A percentile compares a stretch with the other conserved stretches of the same genome.
These are phyloP conservation scores for Cydia pomonella DNA, from an alignment of 1,140 invertebrate species.

Conservation along the genomic window DNA sequence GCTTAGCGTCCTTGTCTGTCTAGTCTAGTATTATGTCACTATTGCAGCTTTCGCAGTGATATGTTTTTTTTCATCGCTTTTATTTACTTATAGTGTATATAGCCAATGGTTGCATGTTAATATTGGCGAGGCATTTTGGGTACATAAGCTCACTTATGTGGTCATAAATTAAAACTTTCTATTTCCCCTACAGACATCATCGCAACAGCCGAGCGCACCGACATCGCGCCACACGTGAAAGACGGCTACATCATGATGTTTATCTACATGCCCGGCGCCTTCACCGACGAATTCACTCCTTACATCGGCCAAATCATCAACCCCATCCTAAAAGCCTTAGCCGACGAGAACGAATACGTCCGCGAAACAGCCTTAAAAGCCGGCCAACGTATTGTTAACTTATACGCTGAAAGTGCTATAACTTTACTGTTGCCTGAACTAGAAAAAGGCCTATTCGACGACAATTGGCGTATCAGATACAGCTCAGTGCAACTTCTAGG, in stretches of 20 bases:
- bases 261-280: constrained; percentile 99
- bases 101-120: too few species aligned
- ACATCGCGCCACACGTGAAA: constrained; percentile 98
- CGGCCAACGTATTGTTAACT: constrained; percentile 97
- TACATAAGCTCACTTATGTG: neutral
- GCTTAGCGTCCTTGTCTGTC: constrained; percentile 81
- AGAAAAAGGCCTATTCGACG: constrained; percentile 96
- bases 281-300: constrained; percentile 96
- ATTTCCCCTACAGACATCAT: constrained; percentile 89
- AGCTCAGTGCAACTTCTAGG: constrained; percentile 98
- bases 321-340: constrained; percentile 97
- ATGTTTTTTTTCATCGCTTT: neutral
- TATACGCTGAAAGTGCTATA: constrained; percentile 98
- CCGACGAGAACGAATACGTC: constrained; percentile 99
- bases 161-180: neutral
- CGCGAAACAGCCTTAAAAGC: constrained; percentile 97
- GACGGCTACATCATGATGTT: constrained; percentile 99
- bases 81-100: neutral
- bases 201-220: constrained; percentile 94
- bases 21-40: neutral
- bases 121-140: too few species aligned
- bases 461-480: constrained; percentile 99
- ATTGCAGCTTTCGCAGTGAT: constrained; percentile 3
- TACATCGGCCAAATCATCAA: constrained; percentile 99
- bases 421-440: constrained; percentile 95